A percentile compares a stretch with the other conserved stretches of the same genome.
phyloP scores from a whole-genome alignment of 2,888 invertebrate species.

The Corbicula japonica region DNA sequence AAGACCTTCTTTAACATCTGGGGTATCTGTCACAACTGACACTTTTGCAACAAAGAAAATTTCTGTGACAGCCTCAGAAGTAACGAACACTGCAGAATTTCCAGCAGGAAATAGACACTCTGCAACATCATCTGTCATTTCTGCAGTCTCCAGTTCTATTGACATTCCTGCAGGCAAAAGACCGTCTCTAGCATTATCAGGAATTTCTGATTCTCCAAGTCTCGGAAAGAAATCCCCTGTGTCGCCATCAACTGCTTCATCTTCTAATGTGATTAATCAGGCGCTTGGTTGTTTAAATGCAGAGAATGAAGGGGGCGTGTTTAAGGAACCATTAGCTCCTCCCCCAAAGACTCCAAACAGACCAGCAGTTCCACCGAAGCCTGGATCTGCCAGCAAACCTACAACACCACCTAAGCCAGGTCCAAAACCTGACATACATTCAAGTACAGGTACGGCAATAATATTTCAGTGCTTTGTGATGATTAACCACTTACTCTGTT shows the following conservation, averaged over 20 bases:
- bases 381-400: constrained; percentile 42
- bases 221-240: too few relatives aligned
- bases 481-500: too few relatives aligned
- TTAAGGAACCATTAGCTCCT: constrained; percentile 16
- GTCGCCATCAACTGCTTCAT: too few relatives aligned
- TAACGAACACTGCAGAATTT: background rate
- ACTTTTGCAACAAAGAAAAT: background rate
- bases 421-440: constrained; percentile 41
- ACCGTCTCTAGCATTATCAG: too few relatives aligned
- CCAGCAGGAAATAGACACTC: background rate
- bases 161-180: too few relatives aligned
- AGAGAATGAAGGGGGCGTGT: too few relatives aligned
- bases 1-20: constrained; percentile 10
- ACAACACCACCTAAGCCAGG: constrained; percentile 47
- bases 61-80: background rate
- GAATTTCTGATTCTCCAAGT: too few relatives aligned
- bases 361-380: constrained; percentile 60
- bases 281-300: too few relatives aligned
- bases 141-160: too few relatives aligned
- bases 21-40: background rate
- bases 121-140: background rate
- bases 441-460: constrained; percentile 19
- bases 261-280: too few relatives aligned
- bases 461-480: background rate
- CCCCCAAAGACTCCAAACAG: constrained; percentile 14